Conservation (phyloP, 2,113 vertebrate species). For the Petroica traversi region DNA sequence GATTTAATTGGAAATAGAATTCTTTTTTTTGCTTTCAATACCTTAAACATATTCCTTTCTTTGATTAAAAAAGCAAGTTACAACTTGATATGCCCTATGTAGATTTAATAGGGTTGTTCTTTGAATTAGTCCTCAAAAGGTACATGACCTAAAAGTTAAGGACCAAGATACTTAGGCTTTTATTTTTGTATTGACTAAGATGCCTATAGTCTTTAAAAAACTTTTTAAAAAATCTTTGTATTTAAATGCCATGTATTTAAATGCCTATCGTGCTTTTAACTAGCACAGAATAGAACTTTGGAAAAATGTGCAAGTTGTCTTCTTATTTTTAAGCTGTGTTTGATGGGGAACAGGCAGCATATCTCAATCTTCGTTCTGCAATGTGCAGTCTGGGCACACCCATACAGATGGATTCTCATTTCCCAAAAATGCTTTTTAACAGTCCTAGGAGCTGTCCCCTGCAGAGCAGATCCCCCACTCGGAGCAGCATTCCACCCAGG, state of each 20-base stretch:
- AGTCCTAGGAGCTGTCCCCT: background rate
- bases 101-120: background rate
- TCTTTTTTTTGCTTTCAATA: background rate
- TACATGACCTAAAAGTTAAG: background rate
- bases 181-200: background rate
- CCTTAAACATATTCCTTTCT: background rate
- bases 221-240: background rate
- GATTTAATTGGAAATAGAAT: constrained; percentile 11
- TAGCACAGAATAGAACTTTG: background rate
- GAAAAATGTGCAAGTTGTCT: background rate
- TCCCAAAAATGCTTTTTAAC: background rate
- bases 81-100: background rate
- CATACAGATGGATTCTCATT: background rate
- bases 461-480: background rate
- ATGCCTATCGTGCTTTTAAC: background rate
- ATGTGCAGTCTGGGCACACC: background rate
- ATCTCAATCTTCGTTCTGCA: background rate
- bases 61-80: constrained; percentile 25
- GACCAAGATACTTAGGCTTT: background rate
- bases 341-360: background rate
- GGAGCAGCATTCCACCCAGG: background rate
- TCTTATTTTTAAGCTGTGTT: background rate
- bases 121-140: background rate
- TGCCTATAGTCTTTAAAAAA: background rate
- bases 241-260: background rate